Conservation (phyloP, 2,113 vertebrate genomes). For the Podiceps cristatus region DNA sequence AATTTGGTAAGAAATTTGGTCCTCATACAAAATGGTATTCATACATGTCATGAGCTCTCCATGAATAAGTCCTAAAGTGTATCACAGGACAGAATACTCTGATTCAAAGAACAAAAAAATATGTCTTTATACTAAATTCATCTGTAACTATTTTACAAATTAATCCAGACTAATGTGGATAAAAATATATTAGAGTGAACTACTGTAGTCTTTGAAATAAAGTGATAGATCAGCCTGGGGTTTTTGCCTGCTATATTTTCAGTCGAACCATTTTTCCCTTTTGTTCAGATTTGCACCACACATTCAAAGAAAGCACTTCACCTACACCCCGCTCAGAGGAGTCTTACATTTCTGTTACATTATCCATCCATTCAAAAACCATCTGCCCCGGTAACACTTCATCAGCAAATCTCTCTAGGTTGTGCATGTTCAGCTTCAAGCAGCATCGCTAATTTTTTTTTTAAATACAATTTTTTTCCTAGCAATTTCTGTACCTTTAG, state of each 20-base stretch:
- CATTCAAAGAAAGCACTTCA: not conserved
- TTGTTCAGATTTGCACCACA: not conserved
- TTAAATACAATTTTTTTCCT: not conserved
- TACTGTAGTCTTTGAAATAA: not conserved
- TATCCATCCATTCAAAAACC: not conserved
- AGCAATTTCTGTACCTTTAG: not conserved
- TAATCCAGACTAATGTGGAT: not conserved
- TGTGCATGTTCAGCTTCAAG: conserved; percentile 13
- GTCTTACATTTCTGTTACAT: not conserved
- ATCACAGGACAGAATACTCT: not conserved
- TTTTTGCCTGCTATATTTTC: conserved; percentile 6
- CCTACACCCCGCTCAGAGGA: not conserved
- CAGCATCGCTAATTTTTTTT: not conserved
- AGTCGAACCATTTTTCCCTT: not conserved
- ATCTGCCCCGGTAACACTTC: not conserved
- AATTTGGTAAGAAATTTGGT: not conserved
- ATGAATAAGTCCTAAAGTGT: not conserved
- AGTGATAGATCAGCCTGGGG: not conserved
- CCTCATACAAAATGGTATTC: not conserved
- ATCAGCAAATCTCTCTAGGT: not conserved
- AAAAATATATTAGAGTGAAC: not conserved
- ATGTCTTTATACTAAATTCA: not conserved
- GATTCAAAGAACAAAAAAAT: not conserved
- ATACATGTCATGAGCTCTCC: not conserved
- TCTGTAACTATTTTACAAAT: conserved; percentile 27